Base-by-base conservation (phyloP, 2,113 vertebrate species). In the Pangasianodon hypophthalmus region DNA sequence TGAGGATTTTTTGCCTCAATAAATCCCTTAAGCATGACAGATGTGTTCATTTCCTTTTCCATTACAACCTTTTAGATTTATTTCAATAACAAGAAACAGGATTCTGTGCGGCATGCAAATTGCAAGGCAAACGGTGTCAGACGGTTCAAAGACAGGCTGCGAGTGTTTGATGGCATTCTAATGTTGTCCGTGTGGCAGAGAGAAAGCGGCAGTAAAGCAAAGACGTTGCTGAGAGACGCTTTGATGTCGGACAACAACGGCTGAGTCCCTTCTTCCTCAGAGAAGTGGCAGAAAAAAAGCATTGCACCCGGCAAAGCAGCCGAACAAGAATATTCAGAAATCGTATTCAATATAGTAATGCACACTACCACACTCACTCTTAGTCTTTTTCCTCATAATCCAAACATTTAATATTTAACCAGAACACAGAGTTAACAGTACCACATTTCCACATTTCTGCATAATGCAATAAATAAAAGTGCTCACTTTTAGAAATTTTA, bases 91-190 rank as follows among this genome's bases (percentile, higher is more conserved):
- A 93, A 69, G 89, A 87, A 83, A 52, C 32, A 26, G 82, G 81
- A 69, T 92, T 95, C 92, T 93, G 94, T 92, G 92, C 90, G 92
- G 94, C 84, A 85, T 88, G 93, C 92, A 94, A 95, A 95, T 95
- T 94, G 93, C 93, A 90, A 91, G 73, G 92, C 95, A 94, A 96
- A 94, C 92, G 94, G 94, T 95, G 94, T 94, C 94, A 94, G 92
- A 37, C 90, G 92, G 95, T 96, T 95, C 94, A 95, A 95, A 96
- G 92, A 92, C 94, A 93, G 91, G 89, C 91, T 80, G 73, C 67
- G 92, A 93, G 93, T 91, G 93, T 95, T 94, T 95, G 94, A 96
- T 95, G 94, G 92, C 92, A 94, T 95, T 96, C 93, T 95, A 94
- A 94, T 94, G 93, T 92, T 95, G 95, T 94, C 92, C 93, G 92